These are phyloP conservation scores for Ptyas mucosa DNA, from an alignment of 2,113 vertebrate species.

Conservation along the genomic window DNA sequence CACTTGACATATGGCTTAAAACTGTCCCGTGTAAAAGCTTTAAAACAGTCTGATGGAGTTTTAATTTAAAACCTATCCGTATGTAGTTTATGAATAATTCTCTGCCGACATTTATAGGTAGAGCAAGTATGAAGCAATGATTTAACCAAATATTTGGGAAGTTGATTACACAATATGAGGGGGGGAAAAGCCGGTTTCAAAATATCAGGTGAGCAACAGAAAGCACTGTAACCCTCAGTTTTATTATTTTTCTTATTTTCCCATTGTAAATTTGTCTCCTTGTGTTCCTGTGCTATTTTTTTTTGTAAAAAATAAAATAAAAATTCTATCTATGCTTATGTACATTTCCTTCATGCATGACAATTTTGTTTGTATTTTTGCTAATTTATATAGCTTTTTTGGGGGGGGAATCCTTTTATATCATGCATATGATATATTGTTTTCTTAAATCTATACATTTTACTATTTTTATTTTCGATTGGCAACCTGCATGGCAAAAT, in stretches of 20 bases:
- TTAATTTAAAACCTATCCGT: constrained; percentile 14
- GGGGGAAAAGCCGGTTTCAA: neutral
- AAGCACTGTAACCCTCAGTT: neutral
- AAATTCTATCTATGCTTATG: neutral
- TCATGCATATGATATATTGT: neutral
- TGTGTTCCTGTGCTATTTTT: neutral
- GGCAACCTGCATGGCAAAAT: neutral
- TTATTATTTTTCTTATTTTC: neutral
- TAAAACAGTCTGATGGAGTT: constrained; percentile 18
- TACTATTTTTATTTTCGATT: neutral
- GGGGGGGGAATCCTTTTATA: neutral
- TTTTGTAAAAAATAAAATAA: neutral
- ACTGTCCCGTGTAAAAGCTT: neutral
- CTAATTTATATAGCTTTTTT: neutral
- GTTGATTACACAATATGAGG: neutral
- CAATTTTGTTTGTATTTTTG: neutral
- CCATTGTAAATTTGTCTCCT: neutral
- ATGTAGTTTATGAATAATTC: constrained; percentile 40
- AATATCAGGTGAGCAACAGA: neutral
- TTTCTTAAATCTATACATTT: neutral
- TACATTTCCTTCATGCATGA: neutral
- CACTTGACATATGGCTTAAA: constrained; percentile 20
- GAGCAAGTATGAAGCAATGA: neutral
- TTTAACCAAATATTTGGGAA: neutral
- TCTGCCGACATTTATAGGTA: constrained; percentile 37